These are phyloP conservation scores for Karalla daura DNA, from an alignment of 2,797 vertebrate species.

Conservation along the genomic window DNA sequence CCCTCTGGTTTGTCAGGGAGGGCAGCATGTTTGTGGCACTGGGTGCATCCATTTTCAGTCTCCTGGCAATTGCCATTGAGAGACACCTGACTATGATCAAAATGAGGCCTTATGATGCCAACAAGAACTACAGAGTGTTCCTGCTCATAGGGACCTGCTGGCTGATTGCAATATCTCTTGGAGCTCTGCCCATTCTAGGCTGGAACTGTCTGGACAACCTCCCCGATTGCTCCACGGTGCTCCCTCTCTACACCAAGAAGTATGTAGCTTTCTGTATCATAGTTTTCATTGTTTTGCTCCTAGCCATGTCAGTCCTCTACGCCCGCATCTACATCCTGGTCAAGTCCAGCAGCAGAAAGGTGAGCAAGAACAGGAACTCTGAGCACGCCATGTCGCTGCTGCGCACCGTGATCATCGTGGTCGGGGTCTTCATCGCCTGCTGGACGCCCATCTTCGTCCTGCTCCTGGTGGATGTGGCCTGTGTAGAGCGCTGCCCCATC, in stretches of 20 bases:
- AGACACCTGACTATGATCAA: conserved; percentile 98
- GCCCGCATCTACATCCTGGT: conserved; percentile 94
- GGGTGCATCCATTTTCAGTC: conserved; percentile 92
- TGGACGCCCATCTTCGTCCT: conserved; percentile 94
- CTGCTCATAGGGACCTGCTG: conserved; percentile 95
- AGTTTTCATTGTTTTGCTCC: conserved; percentile 89
- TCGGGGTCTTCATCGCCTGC: conserved; percentile 94
- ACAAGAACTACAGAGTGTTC: conserved; percentile 95
- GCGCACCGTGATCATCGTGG: conserved; percentile 93
- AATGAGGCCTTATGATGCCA: conserved; percentile 95
- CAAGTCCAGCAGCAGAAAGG: conserved; percentile 92
- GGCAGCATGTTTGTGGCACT: conserved; percentile 97
- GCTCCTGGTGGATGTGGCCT: conserved; percentile 93
- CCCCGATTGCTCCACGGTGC: conserved; percentile 91
- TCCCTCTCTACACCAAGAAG: conserved; percentile 94
- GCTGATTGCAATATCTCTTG: conserved; percentile 90
- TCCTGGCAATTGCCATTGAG: conserved; percentile 95
- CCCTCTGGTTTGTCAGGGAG: conserved; percentile 92
- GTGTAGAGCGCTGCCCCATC: conserved; percentile 82
- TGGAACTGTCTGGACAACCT: conserved; percentile 95
- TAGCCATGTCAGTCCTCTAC: conserved; percentile 91
- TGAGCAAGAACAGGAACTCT: conserved; percentile 90
- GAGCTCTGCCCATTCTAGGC: conserved; percentile 92
- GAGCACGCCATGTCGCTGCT: conserved; percentile 94
- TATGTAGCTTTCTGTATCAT: conserved; percentile 95